Conservation (phyloP, 23 tunicate genomes). For the Halocynthia aurantium region DNA sequence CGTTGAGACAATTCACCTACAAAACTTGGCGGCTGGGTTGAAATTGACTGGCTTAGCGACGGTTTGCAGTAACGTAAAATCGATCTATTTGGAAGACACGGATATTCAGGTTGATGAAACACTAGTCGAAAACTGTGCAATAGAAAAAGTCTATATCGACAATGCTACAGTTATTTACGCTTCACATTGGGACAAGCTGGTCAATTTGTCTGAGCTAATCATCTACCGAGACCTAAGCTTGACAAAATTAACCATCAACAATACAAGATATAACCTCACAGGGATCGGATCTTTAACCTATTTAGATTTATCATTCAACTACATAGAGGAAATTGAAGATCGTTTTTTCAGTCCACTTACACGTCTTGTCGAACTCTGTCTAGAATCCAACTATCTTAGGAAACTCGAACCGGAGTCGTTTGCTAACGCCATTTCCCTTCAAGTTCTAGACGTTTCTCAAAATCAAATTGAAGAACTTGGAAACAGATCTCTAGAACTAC, state of each 20-base stretch:
- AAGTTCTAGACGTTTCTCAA: neutral
- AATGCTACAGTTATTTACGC: neutral
- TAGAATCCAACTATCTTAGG: neutral
- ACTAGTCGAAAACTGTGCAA: neutral
- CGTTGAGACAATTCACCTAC: too few species aligned
- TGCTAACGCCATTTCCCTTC: neutral
- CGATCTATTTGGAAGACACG: neutral
- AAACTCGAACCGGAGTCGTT: neutral
- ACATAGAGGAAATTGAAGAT: neutral
- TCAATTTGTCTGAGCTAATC: neutral
- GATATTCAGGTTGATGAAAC: neutral
- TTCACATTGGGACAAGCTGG: neutral
- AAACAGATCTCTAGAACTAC: neutral
- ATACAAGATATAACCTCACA: neutral
- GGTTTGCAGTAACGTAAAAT: neutral
- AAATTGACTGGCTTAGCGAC: neutral
- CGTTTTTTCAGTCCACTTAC: neutral
- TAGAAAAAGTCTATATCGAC: neutral
- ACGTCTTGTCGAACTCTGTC: neutral
- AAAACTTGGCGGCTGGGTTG: too few species aligned
- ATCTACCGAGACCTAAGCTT: neutral
- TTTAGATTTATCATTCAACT: neutral
- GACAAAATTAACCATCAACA: neutral
- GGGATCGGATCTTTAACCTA: neutral
- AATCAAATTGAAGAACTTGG: neutral